phyloP scores from a whole-genome alignment of 2,797 vertebrate genomes.

The Pterois miles region DNA sequence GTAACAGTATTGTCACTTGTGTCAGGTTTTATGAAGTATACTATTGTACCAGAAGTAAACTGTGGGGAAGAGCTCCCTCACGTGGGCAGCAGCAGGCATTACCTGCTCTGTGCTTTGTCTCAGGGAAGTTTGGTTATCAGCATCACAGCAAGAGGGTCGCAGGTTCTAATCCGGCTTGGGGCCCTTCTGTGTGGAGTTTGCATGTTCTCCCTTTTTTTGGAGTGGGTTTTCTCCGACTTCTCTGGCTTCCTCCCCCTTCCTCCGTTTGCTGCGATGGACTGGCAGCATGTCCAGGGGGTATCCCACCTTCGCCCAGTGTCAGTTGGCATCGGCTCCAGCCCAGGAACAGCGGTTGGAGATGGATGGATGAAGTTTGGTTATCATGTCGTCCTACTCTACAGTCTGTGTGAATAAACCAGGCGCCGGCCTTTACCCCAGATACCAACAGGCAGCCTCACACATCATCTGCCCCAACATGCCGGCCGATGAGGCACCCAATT shows the following conservation, averaged over 20 bases:
- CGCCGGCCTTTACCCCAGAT: slow-evolving; percentile 19
- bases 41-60: neutral
- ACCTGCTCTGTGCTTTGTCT: slow-evolving; percentile 16
- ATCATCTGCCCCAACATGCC: slow-evolving; percentile 57
- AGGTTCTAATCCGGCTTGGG: no score
- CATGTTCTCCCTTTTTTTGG: no score
- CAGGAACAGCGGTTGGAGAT: no score
- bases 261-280: no score
- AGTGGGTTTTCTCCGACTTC: no score
- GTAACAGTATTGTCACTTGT: neutral
- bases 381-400: slow-evolving; percentile 6
- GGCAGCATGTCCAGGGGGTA: no score
- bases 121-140: neutral
- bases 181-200: no score
- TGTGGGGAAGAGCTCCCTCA: slow-evolving; percentile 68
- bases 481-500: slow-evolving; percentile 41
- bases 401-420: slow-evolving; percentile 37
- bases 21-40: neutral
- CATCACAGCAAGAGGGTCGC: no score
- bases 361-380: no score
- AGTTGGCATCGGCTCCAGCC: no score
- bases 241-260: no score
- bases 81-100: slow-evolving; percentile 52
- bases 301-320: no score
- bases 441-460: slow-evolving; percentile 34